Percentiles rank a stretch among this genome's conserved stretches.
phyloP scores from a whole-genome alignment of 2,888 invertebrate species.

The Tortrix viridana region DNA sequence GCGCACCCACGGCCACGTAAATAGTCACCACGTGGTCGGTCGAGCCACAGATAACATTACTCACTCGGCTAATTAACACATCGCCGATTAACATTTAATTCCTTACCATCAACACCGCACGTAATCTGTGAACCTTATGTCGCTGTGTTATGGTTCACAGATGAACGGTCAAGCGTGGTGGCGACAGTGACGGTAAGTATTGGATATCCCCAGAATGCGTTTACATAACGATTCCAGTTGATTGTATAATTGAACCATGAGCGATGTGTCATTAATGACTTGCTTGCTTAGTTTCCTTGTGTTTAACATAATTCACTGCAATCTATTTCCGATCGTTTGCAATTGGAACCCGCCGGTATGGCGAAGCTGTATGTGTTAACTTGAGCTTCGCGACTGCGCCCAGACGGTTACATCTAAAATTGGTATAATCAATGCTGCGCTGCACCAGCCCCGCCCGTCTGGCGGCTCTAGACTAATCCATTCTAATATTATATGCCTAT shows the following conservation, averaged over 20 bases:
- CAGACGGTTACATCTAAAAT: constrained; percentile 3
- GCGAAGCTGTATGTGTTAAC: too few relatives aligned
- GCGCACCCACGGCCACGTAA: constrained; percentile 1
- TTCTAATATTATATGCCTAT: too few relatives aligned
- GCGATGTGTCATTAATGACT: constrained; percentile 7
- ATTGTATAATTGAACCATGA: constrained; percentile 13
- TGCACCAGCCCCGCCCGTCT: not conserved
- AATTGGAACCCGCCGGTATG: too few relatives aligned
- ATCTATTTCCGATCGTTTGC: not conserved
- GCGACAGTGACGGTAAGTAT: too few relatives aligned
- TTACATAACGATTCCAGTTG: constrained; percentile 10
- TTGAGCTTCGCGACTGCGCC: not conserved
- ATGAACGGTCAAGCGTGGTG: too few relatives aligned
- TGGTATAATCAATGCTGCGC: constrained; percentile 5
- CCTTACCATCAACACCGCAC: not conserved
- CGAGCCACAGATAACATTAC: constrained; percentile 16
- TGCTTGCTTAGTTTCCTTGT: not conserved
- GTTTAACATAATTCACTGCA: not conserved
- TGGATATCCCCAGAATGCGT: not conserved
- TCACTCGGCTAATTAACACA: constrained; percentile 4
- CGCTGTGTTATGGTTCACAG: too few relatives aligned
- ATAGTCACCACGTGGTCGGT: constrained; percentile 22
- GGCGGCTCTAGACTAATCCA: too few relatives aligned
- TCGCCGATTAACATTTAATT: constrained; percentile 3
- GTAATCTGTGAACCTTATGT: too few relatives aligned